Conservation (phyloP, 2,888 invertebrate genomes). For the Diaphora mendica region DNA sequence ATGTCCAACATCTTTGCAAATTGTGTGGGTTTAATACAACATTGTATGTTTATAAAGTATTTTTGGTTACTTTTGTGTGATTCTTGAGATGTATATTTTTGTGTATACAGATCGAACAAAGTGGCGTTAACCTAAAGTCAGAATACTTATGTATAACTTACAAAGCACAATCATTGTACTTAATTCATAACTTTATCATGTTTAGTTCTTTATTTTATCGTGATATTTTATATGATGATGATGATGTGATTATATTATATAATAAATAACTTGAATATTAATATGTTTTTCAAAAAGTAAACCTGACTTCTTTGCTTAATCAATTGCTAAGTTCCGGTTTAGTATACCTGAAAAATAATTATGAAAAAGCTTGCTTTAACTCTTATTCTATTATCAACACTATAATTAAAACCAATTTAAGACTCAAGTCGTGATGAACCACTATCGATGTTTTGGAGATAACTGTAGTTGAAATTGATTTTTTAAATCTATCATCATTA, state of each 20-base stretch:
- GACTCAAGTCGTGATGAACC: constrained; percentile 56
- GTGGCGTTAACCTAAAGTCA: neutral
- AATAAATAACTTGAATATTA: neutral
- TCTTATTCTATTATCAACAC: neutral
- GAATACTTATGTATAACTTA: neutral
- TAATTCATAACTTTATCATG: neutral
- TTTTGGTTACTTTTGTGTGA: constrained; percentile 1
- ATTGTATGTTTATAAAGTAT: constrained; percentile 39
- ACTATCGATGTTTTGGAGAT: constrained; percentile 62
- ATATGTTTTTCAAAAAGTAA: neutral
- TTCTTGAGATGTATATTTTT: neutral
- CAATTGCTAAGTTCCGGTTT: neutral
- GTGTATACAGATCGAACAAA: neutral
- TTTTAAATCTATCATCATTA: constrained; percentile 79
- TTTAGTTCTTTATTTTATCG: neutral
- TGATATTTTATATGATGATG: too few relatives aligned
- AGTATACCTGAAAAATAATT: neutral
- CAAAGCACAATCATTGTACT: neutral
- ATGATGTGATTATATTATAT: too few relatives aligned
- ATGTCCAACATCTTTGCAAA: constrained; percentile 55
- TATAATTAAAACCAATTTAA: constrained; percentile 16
- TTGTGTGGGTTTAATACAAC: constrained; percentile 44
- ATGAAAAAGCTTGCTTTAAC: constrained; percentile 1
- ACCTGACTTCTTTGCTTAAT: neutral
- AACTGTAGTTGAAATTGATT: constrained; percentile 81